Conservation (phyloP, 2,113 vertebrate species). For the Loxodonta africana region DNA sequence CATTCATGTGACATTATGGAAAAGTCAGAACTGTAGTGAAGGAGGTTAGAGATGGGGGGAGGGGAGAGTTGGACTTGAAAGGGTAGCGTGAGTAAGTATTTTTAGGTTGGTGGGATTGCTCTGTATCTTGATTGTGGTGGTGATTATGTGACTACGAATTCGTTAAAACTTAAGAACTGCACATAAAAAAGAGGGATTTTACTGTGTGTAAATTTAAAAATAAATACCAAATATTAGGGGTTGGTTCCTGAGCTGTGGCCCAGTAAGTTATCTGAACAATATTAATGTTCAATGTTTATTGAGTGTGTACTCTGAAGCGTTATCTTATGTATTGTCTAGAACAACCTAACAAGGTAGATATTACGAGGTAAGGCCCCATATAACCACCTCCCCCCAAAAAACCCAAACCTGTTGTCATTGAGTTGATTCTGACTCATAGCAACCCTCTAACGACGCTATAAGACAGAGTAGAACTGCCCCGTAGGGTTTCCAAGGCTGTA, state of each 20-base stretch:
- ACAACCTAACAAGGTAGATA: background rate
- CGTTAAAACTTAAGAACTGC: background rate
- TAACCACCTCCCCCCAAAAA: no score
- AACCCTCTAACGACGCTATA: no score
- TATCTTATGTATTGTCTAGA: background rate
- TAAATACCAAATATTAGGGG: background rate
- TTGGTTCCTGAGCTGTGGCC: background rate
- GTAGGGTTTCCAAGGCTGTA: no score
- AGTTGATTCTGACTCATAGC: no score
- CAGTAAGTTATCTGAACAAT: background rate
- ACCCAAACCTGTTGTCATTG: no score
- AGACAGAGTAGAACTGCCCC: no score
- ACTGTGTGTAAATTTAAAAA: background rate
- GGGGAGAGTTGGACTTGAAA: no score
- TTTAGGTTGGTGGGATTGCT: background rate
- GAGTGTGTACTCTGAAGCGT: background rate
- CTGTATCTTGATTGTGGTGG: background rate
- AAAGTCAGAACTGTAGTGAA: background rate
- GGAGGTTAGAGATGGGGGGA: no score
- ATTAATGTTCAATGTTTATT: background rate
- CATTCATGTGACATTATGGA: background rate
- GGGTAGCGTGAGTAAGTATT: background rate
- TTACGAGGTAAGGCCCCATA: accelerated
- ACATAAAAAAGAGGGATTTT: background rate
- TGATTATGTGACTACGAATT: background rate